Base-by-base conservation (phyloP, 2,888 invertebrate species). In the Argyresthia albistria region DNA sequence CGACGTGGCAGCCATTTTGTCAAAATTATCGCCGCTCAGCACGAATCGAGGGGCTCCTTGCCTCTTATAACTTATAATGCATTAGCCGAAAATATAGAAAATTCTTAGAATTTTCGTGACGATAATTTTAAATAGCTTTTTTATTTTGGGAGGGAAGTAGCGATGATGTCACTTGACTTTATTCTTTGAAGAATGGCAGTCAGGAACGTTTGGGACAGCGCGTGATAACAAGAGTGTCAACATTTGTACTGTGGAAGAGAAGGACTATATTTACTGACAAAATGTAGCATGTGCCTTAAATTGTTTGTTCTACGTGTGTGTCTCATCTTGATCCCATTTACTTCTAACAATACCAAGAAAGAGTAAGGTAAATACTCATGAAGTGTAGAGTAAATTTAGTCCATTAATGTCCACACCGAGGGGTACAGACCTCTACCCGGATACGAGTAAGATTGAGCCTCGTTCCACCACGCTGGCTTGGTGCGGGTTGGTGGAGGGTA, bases 21-120 rank as follows among this genome's bases (percentile, higher is more conserved):
- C 64, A 70, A 76, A 84, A 80, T 83, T 84, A 84, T 84, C 68
- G 81, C 84, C 80, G 77, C 83, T 82, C 78, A 76, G 75, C 73
- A 70, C 59, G 71, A 75, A 74, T 72, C 71, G 74, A 74, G 79
- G 75, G 75, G 67, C 73, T 72, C 71, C 76, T 71, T 71, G 65
- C 68, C 76, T 76, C 73, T 73, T 73, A 67, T 71, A 64, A 65
- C 68, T 73, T 73, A 67, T 71, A 64, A 65, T 67, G 73, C 72
- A 72, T 76, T 76, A 72, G 64, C 65, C 64, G 65, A 58, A 58
- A 57, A 58, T 55, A 54, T 49, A 53, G 51, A 55, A 56, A 54
- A 25, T 35, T 37, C 36, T 15, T 11, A 14, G 12, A 37, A 15
- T 48, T 37, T 46, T 37, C 9, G 10, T 14, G 48, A 46, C 14